phyloP scores from a whole-genome alignment of 2,888 invertebrate species.

The Brachypterus glaber region DNA sequence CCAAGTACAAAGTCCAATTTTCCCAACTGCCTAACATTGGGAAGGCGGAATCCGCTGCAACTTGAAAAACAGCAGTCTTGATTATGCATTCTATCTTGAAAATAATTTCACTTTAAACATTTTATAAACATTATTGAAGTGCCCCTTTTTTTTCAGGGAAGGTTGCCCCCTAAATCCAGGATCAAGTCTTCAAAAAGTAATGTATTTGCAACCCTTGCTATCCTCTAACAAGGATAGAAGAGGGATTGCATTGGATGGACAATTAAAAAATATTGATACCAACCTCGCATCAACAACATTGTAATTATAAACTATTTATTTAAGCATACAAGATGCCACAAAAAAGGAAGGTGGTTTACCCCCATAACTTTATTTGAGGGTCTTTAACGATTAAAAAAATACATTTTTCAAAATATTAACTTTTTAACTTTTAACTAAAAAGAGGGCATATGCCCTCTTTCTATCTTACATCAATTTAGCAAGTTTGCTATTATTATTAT shows the following conservation, averaged over 20 bases:
- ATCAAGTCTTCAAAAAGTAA: constrained; percentile 78
- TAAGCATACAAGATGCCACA: constrained; percentile 5
- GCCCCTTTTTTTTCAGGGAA: constrained; percentile 55
- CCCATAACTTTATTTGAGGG: no score
- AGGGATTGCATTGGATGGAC: constrained; percentile 87
- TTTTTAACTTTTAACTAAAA: not conserved
- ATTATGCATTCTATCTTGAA: no score
- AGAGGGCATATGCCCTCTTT: no score
- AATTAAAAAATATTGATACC: constrained; percentile 71
- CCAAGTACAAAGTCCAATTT: no score
- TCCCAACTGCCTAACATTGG: no score
- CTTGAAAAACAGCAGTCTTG: no score
- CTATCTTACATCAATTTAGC: no score
- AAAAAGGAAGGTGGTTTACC: no score
- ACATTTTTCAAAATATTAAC: not conserved
- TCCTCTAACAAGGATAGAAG: constrained; percentile 72
- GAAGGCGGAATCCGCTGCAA: no score
- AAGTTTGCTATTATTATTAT: not conserved
- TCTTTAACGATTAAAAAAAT: not conserved
- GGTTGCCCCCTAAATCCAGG: constrained; percentile 85
- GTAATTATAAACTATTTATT: constrained; percentile 49
- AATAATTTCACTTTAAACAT: no score
- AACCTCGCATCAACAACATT: constrained; percentile 88
- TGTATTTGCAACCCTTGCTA: constrained; percentile 72
- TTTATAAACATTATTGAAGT: no score